Evolutionary conservation across 2,888 invertebrate species (phyloP), one percentile per base, ranked within the genome.

Genomic region (Rhagonycha lutea): DNA sequence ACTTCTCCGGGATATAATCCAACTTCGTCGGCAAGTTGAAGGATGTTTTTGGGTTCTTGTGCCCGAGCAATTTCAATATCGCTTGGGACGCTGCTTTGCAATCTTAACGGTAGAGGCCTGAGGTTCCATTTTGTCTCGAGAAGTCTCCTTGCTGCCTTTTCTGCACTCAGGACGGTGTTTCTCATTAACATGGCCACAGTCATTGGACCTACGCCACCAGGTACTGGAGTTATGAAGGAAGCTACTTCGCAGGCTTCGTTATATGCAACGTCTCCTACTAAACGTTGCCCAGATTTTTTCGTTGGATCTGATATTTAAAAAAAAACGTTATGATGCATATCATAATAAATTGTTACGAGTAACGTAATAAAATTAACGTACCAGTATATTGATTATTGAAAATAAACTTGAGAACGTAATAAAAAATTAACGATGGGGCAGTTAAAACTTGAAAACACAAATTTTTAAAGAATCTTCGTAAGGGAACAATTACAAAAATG

Each of bases 141-240:
- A 23, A 92, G 83, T 26, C 89, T 90, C 26, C 91, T 88, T 12
- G 91, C 91, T 71, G 92, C 89, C 69, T 91, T 90, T 82, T 92
- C 89, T 9, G 98, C 97, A 70, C 97, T 94, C 80, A 94, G 90
- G 47, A 98, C 95, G 0, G 98, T 98, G 89, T 99, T 99, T 83
- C 93, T 92, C 96, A 98, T 96, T 32, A 97, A 89, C 98, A 98
- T 98, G 18, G 98, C 98, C 79, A 98, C 99, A 0, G 99, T 99
- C 98, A 99, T 98, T 14, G 99, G 99, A 0, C 99, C 99, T 77
- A 99, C 99, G 78, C 99, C 99, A 73, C 96, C 96, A 11, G 97
- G 97, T 69, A 98, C 98, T 4, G 98, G 98, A 24, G 98, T 98
- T 84, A 98, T 95, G 88, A 92, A 93, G 0, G 95, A 93, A 14